Evolutionary conservation across 2,797 vertebrate genomes (phyloP).

Genomic region (Phrynocephalus guinanensis): DNA sequence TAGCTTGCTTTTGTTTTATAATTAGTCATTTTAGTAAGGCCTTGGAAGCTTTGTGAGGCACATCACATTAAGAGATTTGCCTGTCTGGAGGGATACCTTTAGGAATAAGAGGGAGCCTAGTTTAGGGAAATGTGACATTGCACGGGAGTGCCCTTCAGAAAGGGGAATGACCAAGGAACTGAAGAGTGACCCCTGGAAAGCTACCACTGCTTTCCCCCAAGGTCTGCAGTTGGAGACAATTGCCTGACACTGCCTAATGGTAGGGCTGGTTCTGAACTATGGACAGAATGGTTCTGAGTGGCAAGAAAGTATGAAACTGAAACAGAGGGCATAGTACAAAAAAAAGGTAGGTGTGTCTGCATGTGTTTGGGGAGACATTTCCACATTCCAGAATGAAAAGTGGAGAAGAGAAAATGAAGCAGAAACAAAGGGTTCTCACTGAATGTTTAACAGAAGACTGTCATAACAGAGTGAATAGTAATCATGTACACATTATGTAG

Average conservation of each 20-base stretch:
- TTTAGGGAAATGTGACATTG: too few relatives aligned
- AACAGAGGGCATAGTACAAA: constrained; percentile 41
- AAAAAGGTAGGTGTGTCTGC: not conserved
- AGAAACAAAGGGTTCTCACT: constrained; percentile 31
- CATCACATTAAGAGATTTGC: too few relatives aligned
- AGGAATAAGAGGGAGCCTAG: too few relatives aligned
- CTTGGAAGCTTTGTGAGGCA: too few relatives aligned
- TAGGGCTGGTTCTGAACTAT: not conserved
- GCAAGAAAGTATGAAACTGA: constrained; percentile 5
- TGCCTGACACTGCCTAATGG: not conserved
- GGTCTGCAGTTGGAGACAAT: too few relatives aligned
- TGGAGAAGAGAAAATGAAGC: constrained; percentile 23
- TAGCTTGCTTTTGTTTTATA: too few relatives aligned
- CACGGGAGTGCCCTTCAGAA: too few relatives aligned
- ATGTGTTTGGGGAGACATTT: constrained; percentile 27
- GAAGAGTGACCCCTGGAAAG: too few relatives aligned
- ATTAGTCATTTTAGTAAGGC: too few relatives aligned
- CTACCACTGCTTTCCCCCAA: too few relatives aligned
- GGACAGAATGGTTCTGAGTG: constrained; percentile 13
- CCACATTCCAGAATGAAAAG: constrained; percentile 45
- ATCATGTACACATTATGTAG: constrained; percentile 20
- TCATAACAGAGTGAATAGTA: constrained; percentile 34
- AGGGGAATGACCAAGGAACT: too few relatives aligned
- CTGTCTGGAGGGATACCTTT: too few relatives aligned
- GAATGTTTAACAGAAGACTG: not conserved